Evolutionary conservation across 2,113 vertebrate genomes (phyloP), one percentile per base, ranked within the genome.

Genomic region (Tonatia bakeri): DNA sequence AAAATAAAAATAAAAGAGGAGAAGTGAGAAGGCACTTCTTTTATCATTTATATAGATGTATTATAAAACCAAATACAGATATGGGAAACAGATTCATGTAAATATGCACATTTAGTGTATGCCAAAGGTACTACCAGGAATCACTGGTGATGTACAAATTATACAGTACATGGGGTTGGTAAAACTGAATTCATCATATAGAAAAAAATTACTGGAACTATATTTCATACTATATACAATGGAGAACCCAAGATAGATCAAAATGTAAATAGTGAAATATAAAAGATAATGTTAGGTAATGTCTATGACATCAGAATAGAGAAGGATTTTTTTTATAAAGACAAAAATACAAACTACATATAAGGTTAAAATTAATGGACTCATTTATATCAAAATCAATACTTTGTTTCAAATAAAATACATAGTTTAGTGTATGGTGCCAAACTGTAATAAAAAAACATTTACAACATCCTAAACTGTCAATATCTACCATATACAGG

Each of bases 171-270:
- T 38, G 13, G 14, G 43, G 85, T 12, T 54, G 38, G 45, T 54
- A 85, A 93, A 90, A 85, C 36, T 79, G 61, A 93, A 90, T 64
- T 54, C 26, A 90, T 90, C 43, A 90, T 12, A 90, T 4, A 79
- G 36, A 64, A 81, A 92, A 73, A 61, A 80, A 56, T 54, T 85
- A 64, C 43, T 85, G 14, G 19, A 88, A 75, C 19, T 45, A 59
- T 33, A 65, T 33, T 11, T 72, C 22, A 72, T 54, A 65, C 17
- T 72, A 89, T n/a, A 89, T 22, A 79, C 43, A 89, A 72, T 40
- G 28, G 12, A 79, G 43, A 79, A 90, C 28, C 38, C 33, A 93
- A 80, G 38, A 47, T 38, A n/a, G 24, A 72, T 90, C 45, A 90
- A 86, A 59, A 88, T 61, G 2, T 22, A 6, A 87, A 91, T 64